These are phyloP conservation scores for Eulithis testata DNA, from an alignment of 2,888 invertebrate species.

Conservation along the genomic window DNA sequence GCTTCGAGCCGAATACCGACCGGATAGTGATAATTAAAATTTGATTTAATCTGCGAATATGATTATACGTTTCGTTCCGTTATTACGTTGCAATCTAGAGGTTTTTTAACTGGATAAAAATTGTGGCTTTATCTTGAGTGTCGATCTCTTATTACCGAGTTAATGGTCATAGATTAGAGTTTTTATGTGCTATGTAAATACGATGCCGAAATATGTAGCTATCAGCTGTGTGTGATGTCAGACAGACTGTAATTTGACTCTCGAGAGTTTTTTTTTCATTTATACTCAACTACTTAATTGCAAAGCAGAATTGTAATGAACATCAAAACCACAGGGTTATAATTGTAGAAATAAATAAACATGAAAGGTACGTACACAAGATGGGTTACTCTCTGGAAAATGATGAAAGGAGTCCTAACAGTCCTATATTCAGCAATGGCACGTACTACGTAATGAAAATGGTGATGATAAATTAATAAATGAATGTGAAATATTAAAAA, in stretches of 20 bases:
- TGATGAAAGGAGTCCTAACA: no score
- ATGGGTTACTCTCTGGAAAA: background rate
- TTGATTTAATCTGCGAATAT: constrained; percentile 74
- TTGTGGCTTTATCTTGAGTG: constrained; percentile 57
- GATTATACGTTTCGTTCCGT: constrained; percentile 65
- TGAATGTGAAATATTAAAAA: no score
- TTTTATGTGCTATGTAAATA: constrained; percentile 51
- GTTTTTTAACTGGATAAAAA: constrained; percentile 54
- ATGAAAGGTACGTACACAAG: background rate
- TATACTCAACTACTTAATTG: constrained; percentile 46
- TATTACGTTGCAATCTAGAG: constrained; percentile 56
- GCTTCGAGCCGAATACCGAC: constrained; percentile 56
- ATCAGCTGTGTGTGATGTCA: constrained; percentile 42
- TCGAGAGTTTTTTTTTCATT: constrained; percentile 52
- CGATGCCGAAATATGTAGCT: constrained; percentile 35
- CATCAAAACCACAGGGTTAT: background rate
- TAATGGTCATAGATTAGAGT: constrained; percentile 54
- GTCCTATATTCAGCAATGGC: no score
- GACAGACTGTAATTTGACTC: constrained; percentile 49
- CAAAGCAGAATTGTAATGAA: background rate
- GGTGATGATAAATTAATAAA: no score
- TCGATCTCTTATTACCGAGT: constrained; percentile 63
- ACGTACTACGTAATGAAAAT: no score
- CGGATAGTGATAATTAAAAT: constrained; percentile 75
- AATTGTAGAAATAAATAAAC: background rate